Conservation (phyloP, 2,113 vertebrate species). For the Cyphomyrus discorhynchus region DNA sequence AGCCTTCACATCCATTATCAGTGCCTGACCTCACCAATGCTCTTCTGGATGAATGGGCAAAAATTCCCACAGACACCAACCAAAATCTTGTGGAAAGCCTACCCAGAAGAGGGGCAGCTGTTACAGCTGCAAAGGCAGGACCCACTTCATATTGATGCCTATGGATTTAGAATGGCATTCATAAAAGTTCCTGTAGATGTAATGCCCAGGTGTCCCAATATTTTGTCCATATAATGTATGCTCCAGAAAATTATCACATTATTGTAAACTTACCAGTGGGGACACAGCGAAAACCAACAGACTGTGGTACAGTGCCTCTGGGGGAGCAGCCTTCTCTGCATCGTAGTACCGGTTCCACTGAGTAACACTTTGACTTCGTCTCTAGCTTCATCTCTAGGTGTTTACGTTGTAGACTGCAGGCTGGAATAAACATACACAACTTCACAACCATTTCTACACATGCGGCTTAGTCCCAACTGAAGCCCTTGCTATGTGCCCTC, state of each 20-base stretch:
- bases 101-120: too few relatives aligned
- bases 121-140: too few relatives aligned
- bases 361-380: background rate
- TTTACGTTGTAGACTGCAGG: background rate
- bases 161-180: too few relatives aligned
- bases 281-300: background rate
- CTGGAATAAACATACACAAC: background rate
- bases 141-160: too few relatives aligned
- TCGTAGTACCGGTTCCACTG: background rate
- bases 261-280: background rate
- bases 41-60: background rate
- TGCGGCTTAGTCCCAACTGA: background rate
- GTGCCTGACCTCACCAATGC: background rate
- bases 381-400: conserved; percentile 1
- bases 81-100: too few relatives aligned
- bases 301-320: background rate
- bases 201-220: background rate
- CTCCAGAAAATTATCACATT: background rate
- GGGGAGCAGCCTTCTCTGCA: conserved; percentile 13
- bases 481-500: background rate
- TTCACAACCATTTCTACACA: background rate
- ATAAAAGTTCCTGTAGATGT: too few relatives aligned
- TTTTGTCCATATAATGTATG: background rate
- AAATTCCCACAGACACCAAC: too few relatives aligned
- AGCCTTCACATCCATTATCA: background rate